Percentiles rank a stretch among this genome's conserved stretches.
Conservation (phyloP, 2,113 vertebrate species). For the Himantopus leucocephalus region DNA sequence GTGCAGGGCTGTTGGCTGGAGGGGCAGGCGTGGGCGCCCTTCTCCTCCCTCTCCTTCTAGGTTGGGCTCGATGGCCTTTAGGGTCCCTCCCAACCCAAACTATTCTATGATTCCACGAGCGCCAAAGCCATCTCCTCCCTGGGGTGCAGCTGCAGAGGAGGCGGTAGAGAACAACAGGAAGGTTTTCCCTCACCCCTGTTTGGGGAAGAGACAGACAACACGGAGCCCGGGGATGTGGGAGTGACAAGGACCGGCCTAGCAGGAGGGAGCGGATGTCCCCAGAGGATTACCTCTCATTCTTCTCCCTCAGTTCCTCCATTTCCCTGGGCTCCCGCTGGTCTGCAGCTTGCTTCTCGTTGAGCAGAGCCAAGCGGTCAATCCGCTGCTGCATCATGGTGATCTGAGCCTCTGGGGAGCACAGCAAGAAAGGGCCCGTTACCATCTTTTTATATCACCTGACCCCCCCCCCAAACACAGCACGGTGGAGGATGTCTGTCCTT, state of each 20-base stretch:
- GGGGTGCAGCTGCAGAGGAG: neutral
- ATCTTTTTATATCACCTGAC: neutral
- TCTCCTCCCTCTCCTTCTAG: no score
- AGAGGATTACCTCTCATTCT: constrained; percentile 77
- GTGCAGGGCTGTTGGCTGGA: no score
- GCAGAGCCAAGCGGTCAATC: constrained; percentile 80
- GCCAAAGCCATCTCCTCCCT: neutral
- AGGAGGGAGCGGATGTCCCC: fast-evolving
- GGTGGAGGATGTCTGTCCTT: fast-evolving
- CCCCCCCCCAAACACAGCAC: neutral
- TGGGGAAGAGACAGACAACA: neutral
- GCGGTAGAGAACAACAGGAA: neutral
- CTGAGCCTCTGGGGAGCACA: constrained; percentile 73
- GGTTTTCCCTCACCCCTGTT: neutral
- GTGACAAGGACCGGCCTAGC: neutral
- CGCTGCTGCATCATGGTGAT: constrained; percentile 83
- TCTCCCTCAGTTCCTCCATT: constrained; percentile 79
- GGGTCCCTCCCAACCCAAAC: neutral
- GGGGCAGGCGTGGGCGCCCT: no score
- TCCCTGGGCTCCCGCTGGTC: constrained; percentile 74
- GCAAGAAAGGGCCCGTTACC: neutral
- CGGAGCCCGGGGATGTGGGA: fast-evolving
- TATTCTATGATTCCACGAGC: no score
- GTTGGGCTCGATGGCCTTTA: fast-evolving
- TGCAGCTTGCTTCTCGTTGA: constrained; percentile 69